Evolutionary conservation across 1,140 invertebrate species (phyloP).

Genomic region (Drosophila oshimai): DNA sequence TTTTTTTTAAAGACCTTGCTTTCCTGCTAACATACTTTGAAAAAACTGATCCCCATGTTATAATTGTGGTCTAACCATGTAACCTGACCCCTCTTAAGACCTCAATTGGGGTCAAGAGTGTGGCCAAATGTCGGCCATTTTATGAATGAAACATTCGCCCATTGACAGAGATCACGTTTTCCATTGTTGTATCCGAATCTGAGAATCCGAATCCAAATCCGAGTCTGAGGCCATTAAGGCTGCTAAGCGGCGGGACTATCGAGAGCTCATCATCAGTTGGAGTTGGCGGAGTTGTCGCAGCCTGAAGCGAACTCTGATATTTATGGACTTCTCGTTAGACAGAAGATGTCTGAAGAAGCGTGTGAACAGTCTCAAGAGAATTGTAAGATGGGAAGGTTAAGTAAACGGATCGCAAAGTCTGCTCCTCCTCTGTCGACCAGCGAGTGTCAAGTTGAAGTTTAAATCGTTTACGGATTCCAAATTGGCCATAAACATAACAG

Average conservation of each 20-base stretch:
- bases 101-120: conserved; percentile 40
- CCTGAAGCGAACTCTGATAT: conserved; percentile 72
- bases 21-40: too few relatives aligned
- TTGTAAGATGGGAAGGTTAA: conserved; percentile 58
- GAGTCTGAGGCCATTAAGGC: conserved; percentile 45
- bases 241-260: conserved; percentile 19
- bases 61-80: too few relatives aligned
- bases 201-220: too few relatives aligned
- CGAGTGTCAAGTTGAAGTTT: conserved; percentile 79
- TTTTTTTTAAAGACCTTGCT: too few relatives aligned
- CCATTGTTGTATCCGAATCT: conserved; percentile 22
- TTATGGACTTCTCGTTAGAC: conserved; percentile 52
- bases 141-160: conserved; percentile 32
- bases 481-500: conserved; percentile 29
- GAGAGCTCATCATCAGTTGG: conserved; percentile 17
- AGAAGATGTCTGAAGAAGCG: conserved; percentile 55
- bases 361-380: conserved; percentile 49
- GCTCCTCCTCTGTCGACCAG: neutral
- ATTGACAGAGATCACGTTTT: conserved; percentile 44
- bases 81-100: neutral
- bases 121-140: conserved; percentile 29
- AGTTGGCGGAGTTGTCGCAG: conserved; percentile 8
- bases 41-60: too few relatives aligned
- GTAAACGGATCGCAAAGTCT: conserved; percentile 28
- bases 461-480: conserved; percentile 52